A percentile compares a stretch with the other conserved stretches of the same genome.
Evolutionary conservation across 2,113 vertebrate species (phyloP).

Genomic region (Psophia crepitans): DNA sequence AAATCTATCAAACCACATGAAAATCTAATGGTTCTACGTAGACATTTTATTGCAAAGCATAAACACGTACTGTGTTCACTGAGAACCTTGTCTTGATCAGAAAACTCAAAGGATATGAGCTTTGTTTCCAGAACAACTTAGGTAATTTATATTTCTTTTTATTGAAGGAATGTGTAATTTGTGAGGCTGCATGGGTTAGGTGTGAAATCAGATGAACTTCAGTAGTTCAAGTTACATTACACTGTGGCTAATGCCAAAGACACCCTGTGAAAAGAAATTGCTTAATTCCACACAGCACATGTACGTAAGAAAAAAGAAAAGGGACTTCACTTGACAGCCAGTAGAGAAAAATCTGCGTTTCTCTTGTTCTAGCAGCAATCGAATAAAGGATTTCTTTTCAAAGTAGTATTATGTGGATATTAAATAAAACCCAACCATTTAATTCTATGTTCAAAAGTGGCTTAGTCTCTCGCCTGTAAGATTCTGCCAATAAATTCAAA

Average conservation of each 20-base stretch:
- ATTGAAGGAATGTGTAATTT: neutral
- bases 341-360: conserved; percentile 20
- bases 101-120: neutral
- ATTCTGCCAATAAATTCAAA: conserved; percentile 37
- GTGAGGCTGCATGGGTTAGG: conserved; percentile 27
- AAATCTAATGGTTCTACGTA: neutral
- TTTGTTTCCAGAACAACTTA: neutral
- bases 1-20: neutral
- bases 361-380: conserved; percentile 4
- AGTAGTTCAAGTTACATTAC: conserved; percentile 18
- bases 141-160: neutral
- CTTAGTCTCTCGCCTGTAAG: neutral
- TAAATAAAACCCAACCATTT: conserved; percentile 39
- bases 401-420: conserved; percentile 50
- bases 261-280: conserved; percentile 58
- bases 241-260: conserved; percentile 61
- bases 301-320: neutral
- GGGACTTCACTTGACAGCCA: neutral
- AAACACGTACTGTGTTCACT: fast-evolving
- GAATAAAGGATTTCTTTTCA: conserved; percentile 45
- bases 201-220: conserved; percentile 65
- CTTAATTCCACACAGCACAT: conserved; percentile 34
- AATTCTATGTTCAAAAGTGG: conserved; percentile 26
- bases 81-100: neutral
- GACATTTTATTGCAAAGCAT: neutral